Percentiles rank a stretch among this genome's conserved stretches.
These are phyloP conservation scores for Nansenia antarctica DNA, from an alignment of 2,113 vertebrate species.

Conservation along the genomic window DNA sequence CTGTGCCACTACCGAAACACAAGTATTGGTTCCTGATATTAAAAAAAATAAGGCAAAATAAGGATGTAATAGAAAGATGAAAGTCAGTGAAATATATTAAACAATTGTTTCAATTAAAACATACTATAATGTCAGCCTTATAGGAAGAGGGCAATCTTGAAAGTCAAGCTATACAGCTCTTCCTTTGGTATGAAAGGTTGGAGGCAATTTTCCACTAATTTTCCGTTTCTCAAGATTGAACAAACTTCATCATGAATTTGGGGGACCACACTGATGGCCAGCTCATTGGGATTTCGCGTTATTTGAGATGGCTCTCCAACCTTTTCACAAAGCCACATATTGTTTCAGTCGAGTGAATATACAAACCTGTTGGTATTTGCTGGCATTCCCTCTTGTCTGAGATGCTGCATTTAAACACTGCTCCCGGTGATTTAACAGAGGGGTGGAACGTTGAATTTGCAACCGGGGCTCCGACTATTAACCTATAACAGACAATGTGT, in stretches of 20 bases:
- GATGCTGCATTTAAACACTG: constrained; percentile 83
- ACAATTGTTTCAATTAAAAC: no score
- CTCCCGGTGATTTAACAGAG: constrained; percentile 79
- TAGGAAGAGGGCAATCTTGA: no score
- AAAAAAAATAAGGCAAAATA: no score
- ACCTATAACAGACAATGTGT: constrained; percentile 67
- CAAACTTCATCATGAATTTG: no score
- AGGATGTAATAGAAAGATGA: neutral
- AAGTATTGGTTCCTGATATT: neutral
- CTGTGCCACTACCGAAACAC: no score
- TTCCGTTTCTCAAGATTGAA: no score
- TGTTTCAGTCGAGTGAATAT: neutral
- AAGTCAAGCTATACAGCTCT: no score
- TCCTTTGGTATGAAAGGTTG: no score
- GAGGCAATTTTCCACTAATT: no score
- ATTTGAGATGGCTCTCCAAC: no score
- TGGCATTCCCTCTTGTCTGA: constrained; percentile 60
- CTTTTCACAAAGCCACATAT: neutral
- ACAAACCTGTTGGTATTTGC: constrained; percentile 78
- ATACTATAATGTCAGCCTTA: no score
- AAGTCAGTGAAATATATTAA: neutral
- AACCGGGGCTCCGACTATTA: constrained; percentile 87
- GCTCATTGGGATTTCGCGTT: neutral
- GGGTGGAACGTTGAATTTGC: constrained; percentile 70
- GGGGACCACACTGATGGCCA: no score